Base-by-base conservation (phyloP, 2,888 invertebrate genomes). In the Stenolophus ochropezus region DNA sequence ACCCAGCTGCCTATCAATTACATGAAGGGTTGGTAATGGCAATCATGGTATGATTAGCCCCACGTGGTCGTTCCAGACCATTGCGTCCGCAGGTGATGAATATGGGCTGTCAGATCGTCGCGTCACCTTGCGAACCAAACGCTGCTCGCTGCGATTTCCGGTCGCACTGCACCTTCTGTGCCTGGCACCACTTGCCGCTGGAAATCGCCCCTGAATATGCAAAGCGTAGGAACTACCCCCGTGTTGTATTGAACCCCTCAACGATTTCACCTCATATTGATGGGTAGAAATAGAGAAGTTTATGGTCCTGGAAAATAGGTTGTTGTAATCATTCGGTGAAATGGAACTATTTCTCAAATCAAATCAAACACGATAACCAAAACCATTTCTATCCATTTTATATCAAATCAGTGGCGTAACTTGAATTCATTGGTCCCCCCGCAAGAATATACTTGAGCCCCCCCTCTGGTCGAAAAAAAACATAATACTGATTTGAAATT, bases 61-160 rank as follows among this genome's bases (percentile, higher is more conserved):
- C 84, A 86, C 85, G 85, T 86, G 84, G 85, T 85, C 80, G 83
- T 83, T 83, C 85, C 85, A 86, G 85, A 84, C 84, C 84, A 83
- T 76, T 85, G 23, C 49, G 21, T 33, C 74, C 21, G 75, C 78
- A 78, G 78, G 69, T 78, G 78, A 78, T 69, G 78, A 78, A 78
- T 78, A 69, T 78, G 65, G 65, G 78, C 69, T 78, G 78, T 78
- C 78, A 86, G 86, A 86, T 86, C 86, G 80, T 73, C 18, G 33
- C 16, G 18, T 69, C 11, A 18, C 16, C 11, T 69, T 69, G 33
- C 73, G 49, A 75, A 75, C 75, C 53, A 75, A 75, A 75, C 51
- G 75, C 21, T 42, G 33, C 33, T 42, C 33, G 33, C 33, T 75
- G 65, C 51, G 78, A 78, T 78, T 65, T 78, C 78, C 78, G 78